phyloP scores from a whole-genome alignment of 2,113 vertebrate genomes.

The Holacanthus passer region DNA sequence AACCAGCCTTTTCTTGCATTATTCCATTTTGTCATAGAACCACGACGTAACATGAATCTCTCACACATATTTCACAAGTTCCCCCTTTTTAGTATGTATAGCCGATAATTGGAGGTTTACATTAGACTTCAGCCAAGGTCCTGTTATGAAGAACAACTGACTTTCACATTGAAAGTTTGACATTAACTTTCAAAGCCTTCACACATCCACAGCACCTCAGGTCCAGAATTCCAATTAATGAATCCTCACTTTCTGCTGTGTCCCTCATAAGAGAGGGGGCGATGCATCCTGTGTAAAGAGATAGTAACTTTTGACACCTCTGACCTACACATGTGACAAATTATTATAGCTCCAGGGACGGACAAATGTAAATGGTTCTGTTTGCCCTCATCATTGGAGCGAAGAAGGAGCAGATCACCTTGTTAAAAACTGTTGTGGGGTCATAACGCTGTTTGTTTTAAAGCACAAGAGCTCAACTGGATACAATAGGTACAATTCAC shows the following conservation, averaged over 20 bases:
- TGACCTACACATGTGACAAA: slow-evolving; percentile 68
- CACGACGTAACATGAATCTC: slow-evolving; percentile 14
- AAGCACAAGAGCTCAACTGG: neutral
- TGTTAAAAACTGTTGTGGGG: slow-evolving; percentile 22
- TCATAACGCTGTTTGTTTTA: neutral
- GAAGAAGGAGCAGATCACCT: slow-evolving; percentile 30
- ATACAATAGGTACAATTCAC: neutral
- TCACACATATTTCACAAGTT: slow-evolving; percentile 28
- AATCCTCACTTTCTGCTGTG: slow-evolving; percentile 29
- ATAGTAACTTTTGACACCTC: slow-evolving; percentile 58
- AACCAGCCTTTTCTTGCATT: slow-evolving; percentile 30
- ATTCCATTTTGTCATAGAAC: neutral
- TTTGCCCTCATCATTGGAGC: slow-evolving; percentile 11
- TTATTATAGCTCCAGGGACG: slow-evolving; percentile 46
- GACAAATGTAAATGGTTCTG: slow-evolving; percentile 47
- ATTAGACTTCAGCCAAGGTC: slow-evolving; percentile 41
- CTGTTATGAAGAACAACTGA: slow-evolving; percentile 26
- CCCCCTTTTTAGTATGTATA: slow-evolving; percentile 9
- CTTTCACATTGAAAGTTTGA: slow-evolving; percentile 55
- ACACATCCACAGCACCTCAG: slow-evolving; percentile 31
- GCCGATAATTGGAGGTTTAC: slow-evolving; percentile 23
- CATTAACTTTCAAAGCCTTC: slow-evolving; percentile 55
- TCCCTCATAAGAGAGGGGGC: slow-evolving; percentile 35
- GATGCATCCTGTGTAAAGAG: slow-evolving; percentile 25
- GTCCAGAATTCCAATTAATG: slow-evolving; percentile 62